A percentile compares a stretch with the other conserved stretches of the same genome.
Conservation (phyloP, 2,888 invertebrate genomes). For the Plebejus argus region DNA sequence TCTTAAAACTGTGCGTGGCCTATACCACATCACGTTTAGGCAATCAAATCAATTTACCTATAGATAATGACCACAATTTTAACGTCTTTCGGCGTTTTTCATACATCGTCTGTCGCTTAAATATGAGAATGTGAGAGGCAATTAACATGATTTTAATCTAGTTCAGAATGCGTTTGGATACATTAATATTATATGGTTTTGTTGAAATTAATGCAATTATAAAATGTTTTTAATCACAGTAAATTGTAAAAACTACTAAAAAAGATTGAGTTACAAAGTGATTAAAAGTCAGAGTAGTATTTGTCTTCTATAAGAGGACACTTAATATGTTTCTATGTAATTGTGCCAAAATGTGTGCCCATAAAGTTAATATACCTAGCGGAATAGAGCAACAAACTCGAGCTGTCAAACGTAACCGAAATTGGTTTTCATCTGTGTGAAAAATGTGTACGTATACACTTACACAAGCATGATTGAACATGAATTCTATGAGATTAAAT, state of each 20-base stretch:
- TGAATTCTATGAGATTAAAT: no score
- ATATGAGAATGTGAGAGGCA: not conserved
- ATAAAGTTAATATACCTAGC: no score
- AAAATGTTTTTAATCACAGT: not conserved
- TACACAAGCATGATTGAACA: no score
- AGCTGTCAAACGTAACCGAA: no score
- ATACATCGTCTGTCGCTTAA: not conserved
- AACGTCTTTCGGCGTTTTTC: no score
- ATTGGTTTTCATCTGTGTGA: no score
- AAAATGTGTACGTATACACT: no score
- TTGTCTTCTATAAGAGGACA: not conserved
- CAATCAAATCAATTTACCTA: no score
- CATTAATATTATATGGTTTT: not conserved
- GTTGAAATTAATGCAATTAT: not conserved
- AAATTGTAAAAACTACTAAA: not conserved
- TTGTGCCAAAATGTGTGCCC: slow-evolving; percentile 17
- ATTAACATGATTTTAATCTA: not conserved
- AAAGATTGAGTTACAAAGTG: not conserved
- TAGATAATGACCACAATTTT: no score
- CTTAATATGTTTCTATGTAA: not conserved
- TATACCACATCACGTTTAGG: no score
- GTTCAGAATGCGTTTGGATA: slow-evolving; percentile 13
- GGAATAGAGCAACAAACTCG: no score
- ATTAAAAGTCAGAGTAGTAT: not conserved
- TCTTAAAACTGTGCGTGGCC: no score